Base-by-base conservation (phyloP, 2,797 vertebrate species). In the Mycteria americana region DNA sequence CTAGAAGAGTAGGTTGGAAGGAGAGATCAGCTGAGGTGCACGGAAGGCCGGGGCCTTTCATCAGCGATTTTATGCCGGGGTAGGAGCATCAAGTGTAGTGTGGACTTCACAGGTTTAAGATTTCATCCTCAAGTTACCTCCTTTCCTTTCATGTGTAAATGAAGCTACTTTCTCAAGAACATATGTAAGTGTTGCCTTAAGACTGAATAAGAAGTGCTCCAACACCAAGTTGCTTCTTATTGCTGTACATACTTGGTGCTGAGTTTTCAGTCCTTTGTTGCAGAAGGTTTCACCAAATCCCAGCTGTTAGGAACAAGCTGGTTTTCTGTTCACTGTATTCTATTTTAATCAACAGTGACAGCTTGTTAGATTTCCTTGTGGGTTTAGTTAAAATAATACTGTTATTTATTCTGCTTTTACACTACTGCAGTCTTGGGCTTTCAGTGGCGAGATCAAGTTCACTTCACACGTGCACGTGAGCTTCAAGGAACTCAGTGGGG, bases 221-320 rank as follows among this genome's bases (percentile, higher is more conserved):
- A 46, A 2, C 57, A 21, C 15, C 2, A 13, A 59, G 41, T 25
- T 78, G 56, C 46, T 74, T 31, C 89, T 68, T 69, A 39, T 1
- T 64, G 53, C 48, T 41, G 31, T 37, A n/a, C 10, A 2, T 41
- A 30, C 64, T n/a, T 51, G 27, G 31, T 74, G 64, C 64, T 1
- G 73, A 62, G 35, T 72, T 81, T 25, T 41, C 62, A 65, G 53
- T 63, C 57, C 68, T 82, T 46, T 37, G 27, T 23, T 80, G 89
- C 92, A 96, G 86, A 82, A 74, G 80, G 83, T 77, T 90, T 84
- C 48, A 43, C 45, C 25, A 51, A 53, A 56, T 60, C 81, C 89
- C 94, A 95, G 69, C 74, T 92, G 93, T 69, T 62, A 19, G 46
- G 70, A 76, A 51, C 85, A 88, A 72, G 74, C 93, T 92, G 83